Conservation (phyloP, 2,888 invertebrate species). For the Drosophila paranaensis region DNA sequence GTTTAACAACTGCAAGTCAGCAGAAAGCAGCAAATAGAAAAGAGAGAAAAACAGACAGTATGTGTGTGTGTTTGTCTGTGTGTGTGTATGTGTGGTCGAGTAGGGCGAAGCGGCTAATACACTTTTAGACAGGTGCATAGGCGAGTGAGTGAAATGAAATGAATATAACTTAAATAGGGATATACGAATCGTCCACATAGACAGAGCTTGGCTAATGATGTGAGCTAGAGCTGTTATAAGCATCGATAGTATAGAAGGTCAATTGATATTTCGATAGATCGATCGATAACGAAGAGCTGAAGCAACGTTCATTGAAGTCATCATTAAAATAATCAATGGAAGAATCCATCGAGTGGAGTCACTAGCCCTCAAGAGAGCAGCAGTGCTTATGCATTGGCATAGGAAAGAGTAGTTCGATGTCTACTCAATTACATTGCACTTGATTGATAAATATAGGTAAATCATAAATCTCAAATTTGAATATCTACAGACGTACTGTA, state of each 20-base stretch:
- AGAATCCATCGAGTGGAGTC: too few relatives aligned
- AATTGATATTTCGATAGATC: not conserved
- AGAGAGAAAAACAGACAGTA: not conserved
- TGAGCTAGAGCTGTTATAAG: not conserved
- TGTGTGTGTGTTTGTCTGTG: constrained; percentile 2
- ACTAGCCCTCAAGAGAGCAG: too few relatives aligned
- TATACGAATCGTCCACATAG: not conserved
- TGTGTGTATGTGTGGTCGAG: not conserved
- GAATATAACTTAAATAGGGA: not conserved
- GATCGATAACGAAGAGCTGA: too few relatives aligned
- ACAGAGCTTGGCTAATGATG: not conserved
- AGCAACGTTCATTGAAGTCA: too few relatives aligned
- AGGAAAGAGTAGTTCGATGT: too few relatives aligned
- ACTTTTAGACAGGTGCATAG: not conserved
- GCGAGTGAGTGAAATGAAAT: not conserved
- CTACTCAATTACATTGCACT: too few relatives aligned
- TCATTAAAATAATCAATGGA: too few relatives aligned
- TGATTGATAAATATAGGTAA: too few relatives aligned
- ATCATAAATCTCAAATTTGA: too few relatives aligned
- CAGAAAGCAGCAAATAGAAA: constrained; percentile 46
- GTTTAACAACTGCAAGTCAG: constrained; percentile 80
- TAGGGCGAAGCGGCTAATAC: constrained; percentile 26
- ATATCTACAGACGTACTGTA: too few relatives aligned
- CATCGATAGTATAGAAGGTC: not conserved
- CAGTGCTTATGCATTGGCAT: too few relatives aligned